Evolutionary conservation across 2,888 invertebrate species (phyloP), one percentile per base, ranked within the genome.

Genomic region (Pantelozetes paolii): DNA sequence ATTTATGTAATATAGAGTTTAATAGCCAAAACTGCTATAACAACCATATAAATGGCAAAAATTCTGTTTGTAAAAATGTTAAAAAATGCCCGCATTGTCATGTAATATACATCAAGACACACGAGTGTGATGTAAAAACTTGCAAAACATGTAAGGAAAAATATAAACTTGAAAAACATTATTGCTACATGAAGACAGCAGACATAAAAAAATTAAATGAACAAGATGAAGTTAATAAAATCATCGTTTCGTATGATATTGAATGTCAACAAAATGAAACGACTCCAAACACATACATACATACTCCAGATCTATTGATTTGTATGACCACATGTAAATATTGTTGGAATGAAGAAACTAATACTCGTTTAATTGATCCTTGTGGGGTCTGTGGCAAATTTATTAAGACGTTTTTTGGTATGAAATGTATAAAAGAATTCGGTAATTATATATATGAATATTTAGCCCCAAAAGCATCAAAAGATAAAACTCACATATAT

Each of bases 401-500:
- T 1, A 20, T 45, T 13, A 20, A 36, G 0, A 28, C 45, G 20
- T 74, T 40, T 8, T 62, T 20, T 18, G 74, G 74, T 0, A 1
- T 0, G 2, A 9, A 28, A 9, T 74, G 74, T 45, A 45, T 74
- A 1, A 32, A 71, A 50, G 11, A 32, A 0, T 74, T 71, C 32
- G 9, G 74, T 32, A 32, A 71, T 50, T 71, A 74, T 48, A 77
- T 85, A 85, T 72, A 89, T 86, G 71, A 85, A 83, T 67, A 86
- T 82, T 48, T 85, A 11, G 45, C 70, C 0, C 15, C 30, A 3
- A 59, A 23, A 9, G 54, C 64, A n/a, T 32, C 57, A 42, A 36
- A 30, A 32, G 42, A 71, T 15, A 15, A 18, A 1, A 30, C 36
- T 15, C 45, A 42, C 30, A n/a, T 74, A 1, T 62, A 9, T 9